Conservation (phyloP, 2,797 vertebrate species). For the Macropus fuliginosus region DNA sequence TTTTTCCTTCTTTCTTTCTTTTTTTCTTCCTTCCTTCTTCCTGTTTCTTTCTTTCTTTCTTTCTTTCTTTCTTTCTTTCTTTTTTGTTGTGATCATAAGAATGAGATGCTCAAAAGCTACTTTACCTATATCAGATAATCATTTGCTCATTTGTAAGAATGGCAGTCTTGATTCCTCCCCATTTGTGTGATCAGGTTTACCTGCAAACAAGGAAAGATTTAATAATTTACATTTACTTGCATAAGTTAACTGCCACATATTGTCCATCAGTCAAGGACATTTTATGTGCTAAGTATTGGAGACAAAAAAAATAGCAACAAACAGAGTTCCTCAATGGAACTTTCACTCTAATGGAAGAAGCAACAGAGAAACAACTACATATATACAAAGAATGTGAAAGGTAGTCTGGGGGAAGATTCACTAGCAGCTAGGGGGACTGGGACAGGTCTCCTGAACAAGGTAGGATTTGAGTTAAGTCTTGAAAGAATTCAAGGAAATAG, state of each 20-base stretch:
- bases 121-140: neutral
- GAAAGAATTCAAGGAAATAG: neutral
- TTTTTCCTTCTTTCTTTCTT: too few relatives aligned
- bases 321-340: neutral
- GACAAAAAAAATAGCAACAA: neutral
- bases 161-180: neutral
- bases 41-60: too few relatives aligned
- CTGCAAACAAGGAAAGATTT: neutral
- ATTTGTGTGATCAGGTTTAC: neutral
- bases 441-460: neutral
- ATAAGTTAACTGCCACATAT: neutral
- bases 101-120: neutral
- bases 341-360: neutral
- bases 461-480: neutral
- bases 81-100: neutral
- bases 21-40: too few relatives aligned
- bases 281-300: neutral
- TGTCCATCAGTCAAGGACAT: neutral
- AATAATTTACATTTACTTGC: neutral
- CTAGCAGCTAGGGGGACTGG: neutral
- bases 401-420: neutral
- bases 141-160: neutral
- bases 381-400: neutral
- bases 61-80: neutral
- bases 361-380: neutral